phyloP scores from a whole-genome alignment of 2,888 invertebrate species.

The Dryobota labecula region DNA sequence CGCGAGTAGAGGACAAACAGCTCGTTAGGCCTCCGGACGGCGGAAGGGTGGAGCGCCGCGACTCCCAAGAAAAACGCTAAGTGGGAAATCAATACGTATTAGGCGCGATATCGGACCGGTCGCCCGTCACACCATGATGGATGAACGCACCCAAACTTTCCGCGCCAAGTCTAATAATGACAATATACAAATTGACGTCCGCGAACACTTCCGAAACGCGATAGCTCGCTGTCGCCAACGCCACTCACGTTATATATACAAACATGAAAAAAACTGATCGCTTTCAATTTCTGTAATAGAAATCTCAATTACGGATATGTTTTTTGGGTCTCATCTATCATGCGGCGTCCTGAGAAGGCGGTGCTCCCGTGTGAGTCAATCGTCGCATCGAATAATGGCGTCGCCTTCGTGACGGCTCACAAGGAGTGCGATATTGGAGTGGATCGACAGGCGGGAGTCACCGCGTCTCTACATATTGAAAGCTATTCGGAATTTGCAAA shows the following conservation, averaged over 20 bases:
- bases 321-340: conserved; percentile 89
- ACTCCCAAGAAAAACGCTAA: conserved; percentile 90
- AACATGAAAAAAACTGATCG: conserved; percentile 85
- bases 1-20: conserved; percentile 89
- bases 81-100: conserved; percentile 91
- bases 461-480: conserved; percentile 89
- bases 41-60: conserved; percentile 89
- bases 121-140: conserved; percentile 89
- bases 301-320: conserved; percentile 90
- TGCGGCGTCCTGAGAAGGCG: conserved; percentile 80
- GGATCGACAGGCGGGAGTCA: conserved; percentile 88
- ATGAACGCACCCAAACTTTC: conserved; percentile 89
- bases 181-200: conserved; percentile 91
- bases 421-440: conserved; percentile 87
- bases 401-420: conserved; percentile 84
- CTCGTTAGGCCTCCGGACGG: conserved; percentile 87
- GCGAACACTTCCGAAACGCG: conserved; percentile 87
- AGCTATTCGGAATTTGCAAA: conserved; percentile 89
- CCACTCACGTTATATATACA: conserved; percentile 90
- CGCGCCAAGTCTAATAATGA: conserved; percentile 89
- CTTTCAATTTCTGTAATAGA: conserved; percentile 89
- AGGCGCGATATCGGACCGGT: conserved; percentile 89
- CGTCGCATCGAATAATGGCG: conserved; percentile 85
- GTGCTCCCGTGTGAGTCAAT: conserved; percentile 84
- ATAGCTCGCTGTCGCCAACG: conserved; percentile 78